These are phyloP conservation scores for Hydrolagus affinis DNA, from an alignment of 2,113 vertebrate species.

Conservation along the genomic window DNA sequence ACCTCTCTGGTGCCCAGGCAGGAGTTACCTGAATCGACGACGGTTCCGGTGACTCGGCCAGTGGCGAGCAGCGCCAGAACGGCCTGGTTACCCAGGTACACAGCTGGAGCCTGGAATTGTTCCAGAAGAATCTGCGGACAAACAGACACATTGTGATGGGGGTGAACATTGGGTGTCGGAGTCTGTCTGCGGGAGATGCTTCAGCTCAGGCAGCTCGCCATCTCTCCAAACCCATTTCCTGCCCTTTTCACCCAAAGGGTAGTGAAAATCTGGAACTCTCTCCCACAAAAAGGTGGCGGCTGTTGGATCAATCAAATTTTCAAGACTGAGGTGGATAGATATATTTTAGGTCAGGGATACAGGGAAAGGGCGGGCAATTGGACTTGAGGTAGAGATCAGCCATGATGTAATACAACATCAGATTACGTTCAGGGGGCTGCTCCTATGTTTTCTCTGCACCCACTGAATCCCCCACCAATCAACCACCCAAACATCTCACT, in stretches of 20 bases:
- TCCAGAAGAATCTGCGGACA: constrained; percentile 20
- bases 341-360: background rate
- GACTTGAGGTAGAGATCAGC: too few species aligned
- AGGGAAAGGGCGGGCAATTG: too few species aligned
- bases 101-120: constrained; percentile 12
- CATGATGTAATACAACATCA: too few species aligned
- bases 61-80: constrained; percentile 15
- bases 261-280: background rate
- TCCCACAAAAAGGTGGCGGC: background rate
- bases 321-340: background rate
- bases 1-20: background rate
- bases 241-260: background rate
- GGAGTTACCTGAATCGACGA: constrained; percentile 22
- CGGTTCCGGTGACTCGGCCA: constrained; percentile 18
- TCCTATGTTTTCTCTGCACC: too few species aligned
- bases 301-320: background rate
- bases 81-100: constrained; percentile 5
- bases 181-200: too few species aligned
- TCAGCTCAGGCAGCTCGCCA: too few species aligned
- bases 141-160: too few species aligned
- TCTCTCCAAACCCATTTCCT: too few species aligned
- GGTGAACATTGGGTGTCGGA: background rate
- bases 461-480: too few species aligned
- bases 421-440: too few species aligned
- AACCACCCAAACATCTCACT: too few species aligned